Evolutionary conservation across 1,140 invertebrate genomes (phyloP), one percentile per base, ranked within the genome.

Genomic region (Drosophila ohnishii): DNA sequence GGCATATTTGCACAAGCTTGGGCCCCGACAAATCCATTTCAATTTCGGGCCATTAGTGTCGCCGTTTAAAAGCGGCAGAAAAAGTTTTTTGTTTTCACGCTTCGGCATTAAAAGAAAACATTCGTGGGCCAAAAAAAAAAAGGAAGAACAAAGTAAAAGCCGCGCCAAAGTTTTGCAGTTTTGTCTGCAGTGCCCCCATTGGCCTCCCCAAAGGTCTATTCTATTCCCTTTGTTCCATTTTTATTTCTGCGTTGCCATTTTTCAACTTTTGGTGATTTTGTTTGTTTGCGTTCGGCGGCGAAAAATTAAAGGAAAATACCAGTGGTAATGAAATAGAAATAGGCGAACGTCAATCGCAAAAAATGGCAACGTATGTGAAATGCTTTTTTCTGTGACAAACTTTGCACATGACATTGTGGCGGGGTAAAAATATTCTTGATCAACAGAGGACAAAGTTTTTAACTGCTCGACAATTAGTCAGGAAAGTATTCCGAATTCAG

Each of bases 61-160:
- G 73, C 62, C 60, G 80, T 70, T 84, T 75, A 71, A 83, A 78
- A 78, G 57, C 64, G 61, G 48, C 22, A 50, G 70, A 70, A 79
- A 82, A 79, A 77, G 79, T 87, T 87, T 87, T 87, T 87, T 87
- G 84, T 87, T 87, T 87, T 87, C 83, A 88, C 84, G 84, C 84
- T 76, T 76, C 75, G 67, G 76, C 79, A 88, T 87, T 83, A 88
- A 87, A 86, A 87, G 82, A 79, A 87, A 87, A 87, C 82, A 86
- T 72, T 80, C 53, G 39, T 44, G 19, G 11, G 39, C 16, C 59
- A 70, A 61, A 71, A 61, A 61, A 61, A 61, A 70, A 61, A 71
- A 58, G 58, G 59, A n/a, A n/a, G 55, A 62, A 51, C 62, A 40
- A 32, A 50, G 56, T 57, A 30, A 45, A 42, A 55, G 34, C 53